These are phyloP conservation scores for Meganola albula DNA, from an alignment of 2,888 invertebrate species.

Conservation along the genomic window DNA sequence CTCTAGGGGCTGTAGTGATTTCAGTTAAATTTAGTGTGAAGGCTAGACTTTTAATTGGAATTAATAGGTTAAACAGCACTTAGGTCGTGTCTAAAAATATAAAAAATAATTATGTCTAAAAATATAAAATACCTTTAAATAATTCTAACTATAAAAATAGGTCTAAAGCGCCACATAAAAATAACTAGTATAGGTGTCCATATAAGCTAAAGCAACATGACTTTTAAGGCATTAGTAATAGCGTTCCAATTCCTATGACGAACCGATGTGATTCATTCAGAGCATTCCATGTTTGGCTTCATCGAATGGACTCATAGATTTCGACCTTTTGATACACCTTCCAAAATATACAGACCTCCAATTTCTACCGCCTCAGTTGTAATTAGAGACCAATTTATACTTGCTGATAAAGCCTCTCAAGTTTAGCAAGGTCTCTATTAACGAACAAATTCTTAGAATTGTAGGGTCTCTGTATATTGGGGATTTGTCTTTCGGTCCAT, in stretches of 20 bases:
- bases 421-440: conserved; percentile 25
- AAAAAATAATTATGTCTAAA: too few relatives aligned
- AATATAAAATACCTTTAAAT: too few relatives aligned
- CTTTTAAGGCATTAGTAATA: conserved; percentile 20
- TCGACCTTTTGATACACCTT: conserved; percentile 38
- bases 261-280: conserved; percentile 39
- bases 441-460: conserved; percentile 22
- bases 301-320: conserved; percentile 38
- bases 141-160: conserved; percentile 30
- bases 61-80: too few relatives aligned
- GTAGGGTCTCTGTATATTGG: conserved; percentile 27
- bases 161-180: conserved; percentile 17
- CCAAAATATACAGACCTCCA: conserved; percentile 16
- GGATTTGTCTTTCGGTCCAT: conserved; percentile 30
- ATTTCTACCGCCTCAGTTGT: conserved; percentile 10
- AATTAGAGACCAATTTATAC: conserved; percentile 22
- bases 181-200: too few relatives aligned
- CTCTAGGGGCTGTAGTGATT: too few relatives aligned
- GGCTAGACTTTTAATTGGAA: too few relatives aligned
- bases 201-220: conserved; percentile 15
- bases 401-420: conserved; percentile 15
- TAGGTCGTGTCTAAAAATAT: too few relatives aligned
- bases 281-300: conserved; percentile 49
- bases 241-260: conserved; percentile 25
- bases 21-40: too few relatives aligned